phyloP scores from a whole-genome alignment of 2,888 invertebrate species.

The Hypselothyrea guttata region DNA sequence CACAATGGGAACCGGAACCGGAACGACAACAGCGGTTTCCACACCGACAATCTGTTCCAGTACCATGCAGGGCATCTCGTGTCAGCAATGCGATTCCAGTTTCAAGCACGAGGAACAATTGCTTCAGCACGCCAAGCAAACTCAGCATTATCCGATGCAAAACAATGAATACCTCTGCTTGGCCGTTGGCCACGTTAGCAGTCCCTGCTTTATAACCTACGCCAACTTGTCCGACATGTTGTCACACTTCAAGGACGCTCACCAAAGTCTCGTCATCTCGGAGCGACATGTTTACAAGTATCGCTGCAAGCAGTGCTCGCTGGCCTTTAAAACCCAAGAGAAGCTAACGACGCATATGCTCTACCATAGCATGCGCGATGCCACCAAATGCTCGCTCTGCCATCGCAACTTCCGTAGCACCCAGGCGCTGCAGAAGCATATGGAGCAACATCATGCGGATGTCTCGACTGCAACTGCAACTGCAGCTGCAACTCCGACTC shows the following conservation, averaged over 20 bases:
- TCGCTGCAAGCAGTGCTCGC: conserved; percentile 96
- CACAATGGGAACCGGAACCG: conserved; percentile 46
- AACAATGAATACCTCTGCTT: conserved; percentile 71
- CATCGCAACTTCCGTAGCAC: conserved; percentile 95
- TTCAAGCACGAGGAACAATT: conserved; percentile 93
- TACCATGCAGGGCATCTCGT: conserved; percentile 80
- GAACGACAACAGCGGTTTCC: conserved; percentile 24
- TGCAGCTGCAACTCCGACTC: conserved; percentile 27
- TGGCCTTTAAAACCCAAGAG: conserved; percentile 97
- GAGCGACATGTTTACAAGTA: conserved; percentile 98
- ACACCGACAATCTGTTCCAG: no score
- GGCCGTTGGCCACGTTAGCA: conserved; percentile 79
- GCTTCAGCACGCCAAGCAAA: conserved; percentile 93
- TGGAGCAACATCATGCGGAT: conserved; percentile 89
- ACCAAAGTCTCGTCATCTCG: conserved; percentile 93
- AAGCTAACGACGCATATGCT: conserved; percentile 96
- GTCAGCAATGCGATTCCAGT: conserved; percentile 89
- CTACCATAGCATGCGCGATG: conserved; percentile 96
- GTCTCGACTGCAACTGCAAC: conserved; percentile 37
- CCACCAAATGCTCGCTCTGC: conserved; percentile 96
- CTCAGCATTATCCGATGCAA: conserved; percentile 91
- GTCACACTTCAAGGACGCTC: conserved; percentile 92
- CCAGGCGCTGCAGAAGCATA: conserved; percentile 94
- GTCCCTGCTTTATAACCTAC: conserved; percentile 92
- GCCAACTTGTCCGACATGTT: conserved; percentile 90